Evolutionary conservation across 2,888 invertebrate genomes (phyloP).

Genomic region (Cepaea hortensis): DNA sequence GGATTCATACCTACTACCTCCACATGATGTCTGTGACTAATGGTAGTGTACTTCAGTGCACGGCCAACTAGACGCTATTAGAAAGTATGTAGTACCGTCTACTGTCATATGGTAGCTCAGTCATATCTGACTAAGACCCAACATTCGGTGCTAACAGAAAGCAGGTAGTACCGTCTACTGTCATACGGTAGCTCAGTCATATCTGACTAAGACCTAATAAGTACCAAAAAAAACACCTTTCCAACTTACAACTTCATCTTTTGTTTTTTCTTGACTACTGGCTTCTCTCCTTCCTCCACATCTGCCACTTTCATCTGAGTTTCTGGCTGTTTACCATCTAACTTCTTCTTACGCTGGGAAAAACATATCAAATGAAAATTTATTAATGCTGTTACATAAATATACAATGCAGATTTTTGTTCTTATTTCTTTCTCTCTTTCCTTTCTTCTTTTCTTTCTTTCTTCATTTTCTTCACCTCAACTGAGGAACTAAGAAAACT

Average conservation of each 20-base stretch:
- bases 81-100: no score
- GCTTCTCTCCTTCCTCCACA: conserved; percentile 61
- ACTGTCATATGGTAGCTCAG: no score
- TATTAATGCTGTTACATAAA: not conserved
- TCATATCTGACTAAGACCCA: no score
- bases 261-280: conserved; percentile 53
- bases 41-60: no score
- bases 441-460: not conserved
- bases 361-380: not conserved
- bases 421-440: not conserved
- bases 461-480: not conserved
- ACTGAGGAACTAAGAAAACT: not conserved
- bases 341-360: conserved; percentile 63
- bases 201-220: no score
- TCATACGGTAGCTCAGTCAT: no score
- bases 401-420: not conserved
- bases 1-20: no score
- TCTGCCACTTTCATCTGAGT: conserved; percentile 62
- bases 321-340: conserved; percentile 61
- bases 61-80: no score
- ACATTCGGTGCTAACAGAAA: no score
- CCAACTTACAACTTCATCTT: conserved; percentile 46
- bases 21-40: no score
- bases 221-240: not conserved
- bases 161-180: no score